These are phyloP conservation scores for Agrotis clavis DNA, from an alignment of 2,888 invertebrate species.

Conservation along the genomic window DNA sequence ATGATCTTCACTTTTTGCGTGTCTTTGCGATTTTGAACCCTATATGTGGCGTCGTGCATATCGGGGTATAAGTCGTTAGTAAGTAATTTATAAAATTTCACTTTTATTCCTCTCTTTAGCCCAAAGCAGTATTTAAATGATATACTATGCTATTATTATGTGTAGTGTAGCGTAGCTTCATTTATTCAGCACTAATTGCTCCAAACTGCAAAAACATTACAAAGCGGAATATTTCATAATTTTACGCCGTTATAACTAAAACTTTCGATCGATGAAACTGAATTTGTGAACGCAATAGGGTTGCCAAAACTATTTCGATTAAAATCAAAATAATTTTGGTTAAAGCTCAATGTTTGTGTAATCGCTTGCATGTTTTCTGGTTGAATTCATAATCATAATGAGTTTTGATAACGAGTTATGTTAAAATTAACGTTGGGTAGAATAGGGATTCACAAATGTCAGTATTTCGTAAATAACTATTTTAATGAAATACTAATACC, in stretches of 20 bases:
- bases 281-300: constrained; percentile 46
- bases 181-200: not conserved
- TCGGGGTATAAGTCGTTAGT: too few relatives aligned
- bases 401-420: constrained; percentile 9
- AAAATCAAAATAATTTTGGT: constrained; percentile 29
- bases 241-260: constrained; percentile 25
- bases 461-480: not conserved
- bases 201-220: constrained; percentile 4
- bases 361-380: constrained; percentile 30
- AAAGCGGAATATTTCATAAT: constrained; percentile 32
- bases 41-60: too few relatives aligned
- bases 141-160: too few relatives aligned
- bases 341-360: constrained; percentile 1
- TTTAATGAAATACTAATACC: not conserved
- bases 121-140: too few relatives aligned
- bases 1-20: too few relatives aligned
- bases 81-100: too few relatives aligned
- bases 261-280: constrained; percentile 48
- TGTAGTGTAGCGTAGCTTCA: not conserved
- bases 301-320: constrained; percentile 32
- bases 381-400: constrained; percentile 16
- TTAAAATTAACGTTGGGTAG: constrained; percentile 8
- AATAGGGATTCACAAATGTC: not conserved
- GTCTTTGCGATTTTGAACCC: too few relatives aligned
- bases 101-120: too few relatives aligned